Evolutionary conservation across 2,113 vertebrate genomes (phyloP), one percentile per base, ranked within the genome.

Genomic region (Crotophaga sulcirostris): DNA sequence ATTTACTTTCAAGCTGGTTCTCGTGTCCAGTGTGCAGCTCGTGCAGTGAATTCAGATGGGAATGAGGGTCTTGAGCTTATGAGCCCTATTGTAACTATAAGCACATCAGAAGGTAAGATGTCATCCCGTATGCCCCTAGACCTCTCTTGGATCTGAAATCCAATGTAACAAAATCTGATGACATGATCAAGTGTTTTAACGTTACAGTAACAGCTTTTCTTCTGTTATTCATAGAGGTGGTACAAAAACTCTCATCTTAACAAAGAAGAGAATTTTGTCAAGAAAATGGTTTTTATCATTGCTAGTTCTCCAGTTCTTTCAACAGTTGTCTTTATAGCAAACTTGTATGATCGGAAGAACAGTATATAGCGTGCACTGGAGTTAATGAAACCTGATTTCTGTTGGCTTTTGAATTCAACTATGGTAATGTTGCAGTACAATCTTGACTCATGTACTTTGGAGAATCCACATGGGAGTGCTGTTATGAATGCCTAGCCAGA

Each of bases 1-100:
- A 97, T 99, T 94, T 99, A 99, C 98, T 99, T 99, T 93, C 99
- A 99, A 89, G 98, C 99, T 0, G 99, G 99, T 58, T 99, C 99
- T 64, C 96, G 99, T 91, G 98, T 99, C 36, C 99, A 99, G 95
- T 99, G 99, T 20, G 98, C 98, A 0, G 99, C 99, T 34, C 98
- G 99, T 11, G 99, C 99, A 3, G 99, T 99, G 36, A 99, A 99
- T 89, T 96, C 98, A 7, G 96, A 99, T 1, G 98, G 99, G 15
- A 97, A 98, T 9, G 98, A 99, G 62, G 99, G 99, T 64, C 97
- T 99, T 87, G 99, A 99, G 97, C 98, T 99, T 69, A 97, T 97
- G 97, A 99, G 99, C 86, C 97, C 98, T 29, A 95, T 99, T 25
- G 91, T 98, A 52, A 98, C 98, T n/a, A 96, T 99, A 69, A 98